Evolutionary conservation across 2,113 vertebrate species (phyloP), one percentile per base, ranked within the genome.

Genomic region (Thunnus thynnus): DNA sequence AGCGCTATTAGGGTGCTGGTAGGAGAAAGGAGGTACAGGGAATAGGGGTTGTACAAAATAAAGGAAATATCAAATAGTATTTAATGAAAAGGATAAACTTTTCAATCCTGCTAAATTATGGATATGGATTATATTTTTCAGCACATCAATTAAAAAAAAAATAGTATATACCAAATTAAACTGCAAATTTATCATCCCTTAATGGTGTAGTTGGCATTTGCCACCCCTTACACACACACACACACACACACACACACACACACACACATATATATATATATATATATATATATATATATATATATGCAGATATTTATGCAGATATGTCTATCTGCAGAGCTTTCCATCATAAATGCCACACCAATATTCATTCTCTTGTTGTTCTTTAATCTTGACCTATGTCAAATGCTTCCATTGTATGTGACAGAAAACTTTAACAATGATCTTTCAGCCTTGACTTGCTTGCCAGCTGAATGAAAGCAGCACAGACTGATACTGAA

Each of bases 31-130:
- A 27, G 20, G 14, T 73, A 4, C n/a, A 51, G 36, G 55, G 11
- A 14, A 36, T 25, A 67, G 51, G 60, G 46, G 18, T 61, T 78
- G 70, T 60, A 81, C 25, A 2, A 66, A 80, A 75, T 73, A 22
- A 22, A 22, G 22, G 22, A 22, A 22, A 22, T 22, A 22, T 22
- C 22, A 22, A 22, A 22, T 22, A 22, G 22, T 22, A 22, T 22
- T 22, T 22, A 22, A 36, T 36, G 7, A 36, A 51, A 69, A 44
- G 62, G 58, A 36, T 36, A 7, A 36, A 36, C 20, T 20, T 20
- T 20, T 20, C 20, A 20, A 36, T 56, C 4, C n/a, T 44, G 13
- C 5, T 22, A 22, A 22, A 22, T 22, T 22, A 22, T 22, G 22
- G 22, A 22, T 22, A 20, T 20, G 20, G 20, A 20, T 20, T 20